Evolutionary conservation across 2,888 invertebrate genomes (phyloP).

Genomic region (Apodemia zela): DNA sequence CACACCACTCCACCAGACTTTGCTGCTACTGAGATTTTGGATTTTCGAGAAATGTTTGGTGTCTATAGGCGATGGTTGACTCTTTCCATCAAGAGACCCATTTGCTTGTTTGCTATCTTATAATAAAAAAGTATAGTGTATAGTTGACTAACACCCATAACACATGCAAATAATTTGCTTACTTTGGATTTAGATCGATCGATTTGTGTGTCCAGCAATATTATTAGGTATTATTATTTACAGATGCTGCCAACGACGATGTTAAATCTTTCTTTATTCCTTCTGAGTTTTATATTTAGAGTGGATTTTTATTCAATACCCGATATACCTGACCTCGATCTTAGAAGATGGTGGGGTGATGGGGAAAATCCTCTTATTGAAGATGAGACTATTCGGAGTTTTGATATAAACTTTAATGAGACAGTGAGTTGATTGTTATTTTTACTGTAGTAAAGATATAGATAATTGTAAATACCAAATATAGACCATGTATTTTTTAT

Average conservation of each 20-base stretch:
- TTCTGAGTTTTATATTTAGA: slow-evolving; percentile 42
- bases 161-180: no score
- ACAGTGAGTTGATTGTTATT: slow-evolving; percentile 44
- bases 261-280: slow-evolving; percentile 32
- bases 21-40: no score
- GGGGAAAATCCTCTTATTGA: slow-evolving; percentile 42
- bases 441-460: not conserved
- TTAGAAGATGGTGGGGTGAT: slow-evolving; percentile 65
- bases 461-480: no score
- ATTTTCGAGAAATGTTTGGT: no score
- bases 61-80: no score
- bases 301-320: slow-evolving; percentile 41
- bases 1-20: no score
- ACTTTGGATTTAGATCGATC: no score
- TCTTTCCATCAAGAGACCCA: no score
- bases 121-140: no score
- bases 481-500: no score
- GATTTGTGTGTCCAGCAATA: not conserved
- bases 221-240: not conserved
- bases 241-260: slow-evolving; percentile 51
- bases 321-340: slow-evolving; percentile 50
- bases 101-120: no score
- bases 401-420: slow-evolving; percentile 59
- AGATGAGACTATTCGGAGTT: slow-evolving; percentile 53
- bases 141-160: no score